Base-by-base conservation (phyloP, 2,113 vertebrate species). In the Mesembrinibis cayennensis region DNA sequence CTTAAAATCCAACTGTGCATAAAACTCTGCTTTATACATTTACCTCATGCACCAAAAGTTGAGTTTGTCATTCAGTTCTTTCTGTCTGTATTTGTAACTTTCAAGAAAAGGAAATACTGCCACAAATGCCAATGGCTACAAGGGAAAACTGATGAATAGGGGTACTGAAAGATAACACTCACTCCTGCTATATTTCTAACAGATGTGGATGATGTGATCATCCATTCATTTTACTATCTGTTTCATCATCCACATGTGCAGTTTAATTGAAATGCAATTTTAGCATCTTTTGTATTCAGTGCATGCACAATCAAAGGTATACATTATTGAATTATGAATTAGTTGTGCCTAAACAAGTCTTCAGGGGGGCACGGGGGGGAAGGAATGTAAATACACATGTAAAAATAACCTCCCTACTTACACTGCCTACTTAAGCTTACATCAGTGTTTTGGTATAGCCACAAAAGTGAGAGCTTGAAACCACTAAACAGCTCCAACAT, bases 191-290 rank as follows among this genome's bases (percentile, higher is more conserved):
- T 58, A 32, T 84, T 69, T 77, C 84, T 87, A 95, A 88, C 52
- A 85, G 89, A 88, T 55, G 89, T 49, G 70, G 92, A 19, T 81
- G 58, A 83, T 30, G 66, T 56, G 76, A 66, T 79, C 77, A 71
- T 56, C 66, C 38, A 72, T 93, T 95, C 82, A 52, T 90, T 96
- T 96, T 77, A 89, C 85, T 91, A 30, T 53, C 73, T 53, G 59
- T 86, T 95, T 96, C 84, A 92, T 79, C 95, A 93, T 56, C 92
- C 62, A 53, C 49, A 42, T 10, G 50, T 72, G 78, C 81, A 87
- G 78, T 90, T 86, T 91, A 92, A 95, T 61, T 89, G 92, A 95
- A 97, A 95, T 21, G 59, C 62, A 94, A 87, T 89, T 89, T 89
- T 84, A 85, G 59, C 15, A 76, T 74, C 81, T 81, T 95, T 69